These are phyloP conservation scores for Phrynocephalus guinanensis DNA, from an alignment of 2,797 vertebrate genomes.

Conservation along the genomic window DNA sequence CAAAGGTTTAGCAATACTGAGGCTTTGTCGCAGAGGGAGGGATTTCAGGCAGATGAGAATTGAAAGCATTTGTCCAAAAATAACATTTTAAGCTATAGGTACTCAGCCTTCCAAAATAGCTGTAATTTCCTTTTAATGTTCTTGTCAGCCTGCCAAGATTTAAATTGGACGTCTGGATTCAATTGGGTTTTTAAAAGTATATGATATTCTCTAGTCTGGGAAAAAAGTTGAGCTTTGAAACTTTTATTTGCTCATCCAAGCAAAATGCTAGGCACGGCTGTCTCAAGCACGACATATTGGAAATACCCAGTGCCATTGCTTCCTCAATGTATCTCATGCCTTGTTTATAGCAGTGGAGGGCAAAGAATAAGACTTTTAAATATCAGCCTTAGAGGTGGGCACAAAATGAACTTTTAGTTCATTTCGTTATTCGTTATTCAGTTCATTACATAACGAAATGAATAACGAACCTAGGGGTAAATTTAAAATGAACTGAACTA, in stretches of 20 bases:
- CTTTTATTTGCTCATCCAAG: constrained; percentile 49
- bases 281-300: constrained; percentile 34
- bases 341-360: background rate
- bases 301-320: background rate
- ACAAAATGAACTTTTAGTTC: too few relatives aligned
- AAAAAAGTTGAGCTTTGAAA: constrained; percentile 29
- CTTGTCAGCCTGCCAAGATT: constrained; percentile 67
- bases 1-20: background rate
- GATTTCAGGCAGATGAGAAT: constrained; percentile 31
- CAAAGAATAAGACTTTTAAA: background rate
- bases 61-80: constrained; percentile 51
- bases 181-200: constrained; percentile 51
- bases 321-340: background rate
- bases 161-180: constrained; percentile 68
- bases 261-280: constrained; percentile 17
- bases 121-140: constrained; percentile 71
- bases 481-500: too few relatives aligned
- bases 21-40: background rate
- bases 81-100: constrained; percentile 57
- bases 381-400: too few relatives aligned
- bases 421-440: too few relatives aligned
- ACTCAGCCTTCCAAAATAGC: constrained; percentile 49
- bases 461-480: too few relatives aligned
- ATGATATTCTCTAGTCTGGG: constrained; percentile 42
- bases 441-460: too few relatives aligned